These are phyloP conservation scores for Eulemur rufifrons DNA, from an alignment of 2,113 vertebrate genomes.

Conservation along the genomic window DNA sequence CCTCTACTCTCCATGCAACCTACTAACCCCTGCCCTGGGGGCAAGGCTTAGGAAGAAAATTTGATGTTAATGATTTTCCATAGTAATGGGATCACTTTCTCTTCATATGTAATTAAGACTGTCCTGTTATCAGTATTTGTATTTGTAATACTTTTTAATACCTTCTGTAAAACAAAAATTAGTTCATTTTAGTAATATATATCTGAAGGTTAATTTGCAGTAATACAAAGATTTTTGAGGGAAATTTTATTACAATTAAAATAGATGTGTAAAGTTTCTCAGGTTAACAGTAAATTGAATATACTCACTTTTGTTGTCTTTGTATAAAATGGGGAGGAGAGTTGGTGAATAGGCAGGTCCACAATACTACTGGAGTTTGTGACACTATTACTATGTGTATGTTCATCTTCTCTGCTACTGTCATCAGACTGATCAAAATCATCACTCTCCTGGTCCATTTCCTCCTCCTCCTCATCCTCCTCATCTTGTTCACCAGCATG, in stretches of 20 bases:
- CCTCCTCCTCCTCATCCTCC: constrained; percentile 91
- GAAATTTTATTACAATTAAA: neutral
- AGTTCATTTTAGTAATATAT: neutral
- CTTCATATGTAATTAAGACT: neutral
- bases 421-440: constrained; percentile 97
- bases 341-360: constrained; percentile 89
- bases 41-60: neutral
- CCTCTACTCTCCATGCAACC: neutral
- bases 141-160: neutral
- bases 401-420: constrained; percentile 94
- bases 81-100: neutral
- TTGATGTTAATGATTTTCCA: constrained; percentile 11
- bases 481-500: constrained; percentile 90
- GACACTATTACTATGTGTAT: constrained; percentile 89
- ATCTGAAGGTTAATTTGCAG: neutral
- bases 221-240: neutral
- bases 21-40: neutral
- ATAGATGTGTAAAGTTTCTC: neutral
- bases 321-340: constrained; percentile 89
- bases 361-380: constrained; percentile 90
- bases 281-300: neutral
- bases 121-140: neutral
- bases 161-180: constrained; percentile 22
- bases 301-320: constrained; percentile 94
- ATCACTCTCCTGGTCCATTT: constrained; percentile 99